Evolutionary conservation across 2,888 invertebrate genomes (phyloP).

Genomic region (Cataglyphis rosenhaueri): DNA sequence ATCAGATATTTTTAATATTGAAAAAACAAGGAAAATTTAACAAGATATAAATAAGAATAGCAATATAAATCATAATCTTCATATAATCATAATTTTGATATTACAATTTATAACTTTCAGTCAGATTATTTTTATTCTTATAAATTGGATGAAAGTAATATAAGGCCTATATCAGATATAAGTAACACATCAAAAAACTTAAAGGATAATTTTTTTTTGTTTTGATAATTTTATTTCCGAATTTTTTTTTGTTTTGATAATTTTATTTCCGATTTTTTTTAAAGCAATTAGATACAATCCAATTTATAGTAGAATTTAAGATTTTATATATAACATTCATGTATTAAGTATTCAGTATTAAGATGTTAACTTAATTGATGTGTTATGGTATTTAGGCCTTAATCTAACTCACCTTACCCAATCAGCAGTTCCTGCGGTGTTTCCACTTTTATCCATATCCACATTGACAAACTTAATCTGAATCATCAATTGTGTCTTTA

Average conservation of each 20-base stretch:
- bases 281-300: not conserved
- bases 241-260: not conserved
- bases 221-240: not conserved
- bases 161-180: constrained; percentile 66
- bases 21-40: not conserved
- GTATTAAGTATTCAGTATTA: not conserved
- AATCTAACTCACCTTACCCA: constrained; percentile 87
- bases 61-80: constrained; percentile 1
- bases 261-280: not conserved
- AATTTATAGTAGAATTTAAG: not conserved
- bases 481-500: constrained; percentile 89
- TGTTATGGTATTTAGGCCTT: constrained; percentile 66
- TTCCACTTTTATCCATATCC: constrained; percentile 89
- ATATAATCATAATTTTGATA: not conserved
- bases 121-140: constrained; percentile 37
- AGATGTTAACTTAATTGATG: not conserved
- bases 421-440: constrained; percentile 91
- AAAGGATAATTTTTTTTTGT: not conserved
- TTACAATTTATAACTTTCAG: not conserved
- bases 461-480: constrained; percentile 90
- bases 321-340: not conserved
- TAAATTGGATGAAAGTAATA: constrained; percentile 40
- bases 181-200: not conserved
- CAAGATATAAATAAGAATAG: constrained; percentile 1
- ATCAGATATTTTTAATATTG: constrained; percentile 12